Evolutionary conservation across 2,113 vertebrate species (phyloP), one percentile per base, ranked within the genome.

Genomic region (Hydrochoerus hydrochaeris): DNA sequence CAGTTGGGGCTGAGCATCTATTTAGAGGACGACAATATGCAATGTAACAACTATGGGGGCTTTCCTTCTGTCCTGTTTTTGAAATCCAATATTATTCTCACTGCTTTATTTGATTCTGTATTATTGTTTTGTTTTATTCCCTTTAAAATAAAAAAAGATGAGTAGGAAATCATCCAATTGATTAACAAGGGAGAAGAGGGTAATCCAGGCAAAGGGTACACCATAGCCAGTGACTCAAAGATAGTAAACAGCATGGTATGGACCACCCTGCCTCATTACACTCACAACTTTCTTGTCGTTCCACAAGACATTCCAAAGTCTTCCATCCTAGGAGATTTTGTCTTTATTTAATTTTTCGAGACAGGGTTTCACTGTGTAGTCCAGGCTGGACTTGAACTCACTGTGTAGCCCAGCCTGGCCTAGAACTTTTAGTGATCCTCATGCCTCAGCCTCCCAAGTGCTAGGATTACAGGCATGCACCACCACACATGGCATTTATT

Each of bases 141-240:
- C 52, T 54, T 54, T 54, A 54, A 54, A 54, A 54, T 54, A 52
- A 54, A 54, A 87, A 97, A 91, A 92, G 32, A 78, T 87, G 14
- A 89, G 57, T 88, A 90, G 22, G 16, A 85, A 85, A 54, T 88
- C 30, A 87, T 88, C 60, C 52, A 57, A 26, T 35, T 87, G 90
- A 63, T 92, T 81, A 89, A 58, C 22, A 75, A 91, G 57, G 52
- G 46, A 92, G 54, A 81, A 58, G 35, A 91, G 32, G 14, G 75
- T 62, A 49, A 87, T 86, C 46, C 60, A 86, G 95, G 91, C 60
- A 87, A 91, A 80, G 30, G 19, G 10, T 58, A 95, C 52, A 86
- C 58, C 69, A 54, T 73, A 44, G 75, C 60, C 65, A 91, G 71
- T 86, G 91, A 22, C 54, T 60, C 32, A 63, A 46, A 95, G 24